phyloP scores from a whole-genome alignment of 1,140 invertebrate species.

The Drosophila nasuta region DNA sequence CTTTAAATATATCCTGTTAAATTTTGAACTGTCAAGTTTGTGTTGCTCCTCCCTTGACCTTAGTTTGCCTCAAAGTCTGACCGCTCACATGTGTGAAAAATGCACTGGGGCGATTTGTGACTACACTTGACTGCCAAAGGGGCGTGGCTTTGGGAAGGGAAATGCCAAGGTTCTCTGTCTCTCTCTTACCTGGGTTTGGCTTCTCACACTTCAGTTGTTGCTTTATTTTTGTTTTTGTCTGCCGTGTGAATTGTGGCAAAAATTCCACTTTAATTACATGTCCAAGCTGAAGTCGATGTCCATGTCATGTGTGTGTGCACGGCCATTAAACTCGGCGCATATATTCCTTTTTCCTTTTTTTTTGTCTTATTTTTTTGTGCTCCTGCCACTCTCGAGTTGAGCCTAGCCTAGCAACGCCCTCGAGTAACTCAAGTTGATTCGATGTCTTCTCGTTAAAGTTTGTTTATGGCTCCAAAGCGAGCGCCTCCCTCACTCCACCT shows the following conservation, averaged over 20 bases:
- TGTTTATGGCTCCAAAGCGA: constrained; percentile 57
- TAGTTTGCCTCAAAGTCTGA: too few species aligned
- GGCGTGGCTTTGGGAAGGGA: constrained; percentile 9
- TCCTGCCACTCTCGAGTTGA: background rate
- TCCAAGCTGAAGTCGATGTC: constrained; percentile 26
- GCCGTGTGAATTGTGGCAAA: constrained; percentile 13
- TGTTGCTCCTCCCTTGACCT: background rate
- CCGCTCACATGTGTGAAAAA: constrained; percentile 25
- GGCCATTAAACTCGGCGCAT: constrained; percentile 15
- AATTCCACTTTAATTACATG: constrained; percentile 67
- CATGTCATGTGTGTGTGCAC: constrained; percentile 21
- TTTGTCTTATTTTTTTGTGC: background rate
- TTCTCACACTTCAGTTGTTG: background rate
- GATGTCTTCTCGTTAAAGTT: constrained; percentile 52
- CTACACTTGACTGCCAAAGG: constrained; percentile 14
- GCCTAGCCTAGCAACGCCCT: constrained; percentile 67
- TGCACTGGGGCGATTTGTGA: constrained; percentile 5
- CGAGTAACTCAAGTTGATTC: constrained; percentile 39
- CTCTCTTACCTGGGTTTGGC: background rate
- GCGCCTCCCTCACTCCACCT: background rate
- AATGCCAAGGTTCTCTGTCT: constrained; percentile 30
- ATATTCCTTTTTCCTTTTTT: too few species aligned
- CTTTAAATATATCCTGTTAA: background rate
- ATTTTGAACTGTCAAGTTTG: constrained; percentile 8
- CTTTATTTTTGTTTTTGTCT: constrained; percentile 10